Evolutionary conservation across 2,888 invertebrate genomes (phyloP), one percentile per base, ranked within the genome.

Genomic region (Anaspis maculata): DNA sequence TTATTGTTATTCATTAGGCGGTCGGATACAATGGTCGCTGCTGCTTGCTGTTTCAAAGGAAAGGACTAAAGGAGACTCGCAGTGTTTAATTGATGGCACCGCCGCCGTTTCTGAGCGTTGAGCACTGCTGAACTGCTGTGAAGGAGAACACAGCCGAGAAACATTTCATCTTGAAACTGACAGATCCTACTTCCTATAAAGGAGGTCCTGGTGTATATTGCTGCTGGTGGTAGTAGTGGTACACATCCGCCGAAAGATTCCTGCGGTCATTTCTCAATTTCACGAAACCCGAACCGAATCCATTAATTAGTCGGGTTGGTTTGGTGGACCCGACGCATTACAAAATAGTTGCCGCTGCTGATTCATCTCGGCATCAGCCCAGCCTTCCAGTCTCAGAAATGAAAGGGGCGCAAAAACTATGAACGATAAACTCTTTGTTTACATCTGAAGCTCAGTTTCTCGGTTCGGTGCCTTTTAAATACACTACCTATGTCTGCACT

Each of bases 381-480:
- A n/a, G n/a, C n/a, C n/a, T n/a, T n/a, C n/a, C n/a, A n/a, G n/a
- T n/a, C n/a, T n/a, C 5, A 9, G 19, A 19, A 9, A 9, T 6
- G 15, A 30, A 19, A 22, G 30, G 13, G 21, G 15, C 12, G 28
- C 39, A 41, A 44, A 45, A 41, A 30, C 15, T 13, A 19, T 30
- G 24, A 24, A 24, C 35, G 35, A 35, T 28, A 36, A 39, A 34
- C 38, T 44, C 45, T 45, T 45, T 44, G 49, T 48, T 49, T 46
- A 48, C 44, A 41, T 45, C 42, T 13, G 34, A 45, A 46, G 44
- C 42, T 38, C 41, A 37, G 40, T 39, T 44, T 33, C 30, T 37
- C 39, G 48, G 41, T 46, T 45, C 39, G 44, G 44, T 48, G 42
- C 44, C 43, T 48, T 49, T 45, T 49, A 48, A 46, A 41, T 39